Base-by-base conservation (phyloP, 2,797 vertebrate species). In the Phaenicophaeus curvirostris region DNA sequence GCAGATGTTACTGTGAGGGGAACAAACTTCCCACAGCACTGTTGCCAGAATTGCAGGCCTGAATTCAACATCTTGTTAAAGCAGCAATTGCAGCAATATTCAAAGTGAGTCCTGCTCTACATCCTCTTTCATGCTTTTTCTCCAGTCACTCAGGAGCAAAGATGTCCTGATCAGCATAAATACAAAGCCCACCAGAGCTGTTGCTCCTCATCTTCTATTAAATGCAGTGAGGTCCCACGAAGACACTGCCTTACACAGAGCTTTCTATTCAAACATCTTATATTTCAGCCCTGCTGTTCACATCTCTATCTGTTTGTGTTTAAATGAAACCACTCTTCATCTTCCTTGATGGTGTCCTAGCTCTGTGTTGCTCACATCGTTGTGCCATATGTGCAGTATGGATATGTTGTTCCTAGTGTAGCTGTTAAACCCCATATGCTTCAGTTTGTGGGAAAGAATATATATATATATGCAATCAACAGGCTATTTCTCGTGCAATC, bases 371-470 rank as follows among this genome's bases (percentile, higher is more conserved):
- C 90, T 95, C 94, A 94, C 95, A 96, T 96, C 89, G 85, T 80
- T 68, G 65, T 84, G 80, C 93, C 95, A 94, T 95, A 93, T 96
- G 94, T 94, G 92, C 93, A 87, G 48, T 81, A 89, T 93, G 90
- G 83, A 86, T 96, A 74, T 95, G 90, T 86, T 96, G 51, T 66
- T 96, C 78, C 82, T 85, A 85, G 78, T 75, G 66, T 63, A 85
- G 85, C 69, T 89, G 75, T 84, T 94, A 94, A 95, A 87, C 25
- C 72, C 90, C 92, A 94, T 95, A 91, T 91, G 93, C 51, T 94
- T 87, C 68, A 68, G 82, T 46, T 79, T 84, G 50, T 93, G 87
- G 85, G 72, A 93, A 90, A 87, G 46, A 86, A 95, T 94, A 93
- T 78, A 80, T 54, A 80, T 54, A 75, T 44, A 78, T 59, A 78